Evolutionary conservation across 2,113 vertebrate genomes (phyloP), one percentile per base, ranked within the genome.

Genomic region (Campylomormyrus numenius): DNA sequence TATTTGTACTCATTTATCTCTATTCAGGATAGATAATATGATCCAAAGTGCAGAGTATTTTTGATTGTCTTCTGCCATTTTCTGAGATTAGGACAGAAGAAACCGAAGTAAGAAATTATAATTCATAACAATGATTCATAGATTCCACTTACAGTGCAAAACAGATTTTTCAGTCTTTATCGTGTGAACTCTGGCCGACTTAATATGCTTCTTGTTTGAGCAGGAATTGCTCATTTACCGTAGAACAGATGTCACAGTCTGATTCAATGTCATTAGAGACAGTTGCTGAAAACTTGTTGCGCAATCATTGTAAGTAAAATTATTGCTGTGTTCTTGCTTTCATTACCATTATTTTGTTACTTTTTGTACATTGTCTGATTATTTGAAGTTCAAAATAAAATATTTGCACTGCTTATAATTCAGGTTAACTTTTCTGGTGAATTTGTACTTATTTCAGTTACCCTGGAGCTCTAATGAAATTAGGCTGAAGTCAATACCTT

Each of bases 51-150:
- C 5, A 48, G n/a, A 50, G 27, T 11, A 52, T 49, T 49, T 27
- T 52, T 31, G 35, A 52, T 87, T 53, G 49, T 56, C 50, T 56
- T 17, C 27, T 19, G 27, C 5, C 24, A 87, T 87, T 39, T 87
- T 48, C 5, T 19, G 85, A 86, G 84, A 86, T 86, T 50, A 86
- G 24, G 10, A 53, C 31, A 56, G 49, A 53, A 49, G 15, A 53
- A 53, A 53, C 13, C 5, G 3, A 87, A 39, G 85, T 53, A 53
- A 56, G 48, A 52, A 56, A 87, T 17, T 53, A 31, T 87, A 49
- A 87, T 87, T 87, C 85, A 87, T 87, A 35, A 56, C 7, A 87
- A 27, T 87, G 85, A 87, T 87, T 56, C 85, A 87, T 56, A 87
- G 85, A 49, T 50, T 35, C 27, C 49, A 53, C 31, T 87, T 53